Base-by-base conservation (phyloP, 2,797 vertebrate genomes). In the Sorex maritimensis region DNA sequence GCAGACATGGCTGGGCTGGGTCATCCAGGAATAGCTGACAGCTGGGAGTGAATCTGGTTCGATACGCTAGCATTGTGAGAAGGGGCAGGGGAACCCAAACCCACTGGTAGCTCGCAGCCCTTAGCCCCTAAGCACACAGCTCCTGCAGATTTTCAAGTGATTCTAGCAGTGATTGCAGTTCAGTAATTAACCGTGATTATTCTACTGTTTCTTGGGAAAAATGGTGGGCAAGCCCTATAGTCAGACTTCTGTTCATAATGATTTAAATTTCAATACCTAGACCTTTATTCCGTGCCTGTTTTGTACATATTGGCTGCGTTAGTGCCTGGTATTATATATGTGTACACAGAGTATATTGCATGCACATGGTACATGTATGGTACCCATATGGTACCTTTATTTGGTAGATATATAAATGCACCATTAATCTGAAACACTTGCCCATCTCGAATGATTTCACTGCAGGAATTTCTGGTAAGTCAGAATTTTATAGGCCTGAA, bases 211-310 rank as follows among this genome's bases (percentile, higher is more conserved):
- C 38, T 61, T 61, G 68, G 44, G 61, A 44, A 80, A 69, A 87
- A 65, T 21, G 23, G 34, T 11, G 90, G 72, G 38, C 30, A 5
- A 58, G 41, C 14, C 52, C 83, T 93, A 75, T 75, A 73, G 68
- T 38, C 88, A 72, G 21, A 68, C 79, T 55, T 28, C 30, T 11
- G 61, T 67, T 67, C 44, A 61, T 10, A 49, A 4, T 71, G 65
- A 71, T 65, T 83, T 46, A 77, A 52, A 15, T 93, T 90, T 94
- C 14, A 90, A 44, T 81, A 61, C 28, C 26, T 82, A 24, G 10
- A 80, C 85, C 91, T 81, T 65, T 24, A 71, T 19, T 23, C 21
- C 19, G 58, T 23, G 58, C 58, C 58, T 61, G 14, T 58, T 14
- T 61, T 14, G 21, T 61, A 61, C 58, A 23, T 61, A 61, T 21